Conservation (phyloP, 2,113 vertebrate species). For the Serilophus lunatus region DNA sequence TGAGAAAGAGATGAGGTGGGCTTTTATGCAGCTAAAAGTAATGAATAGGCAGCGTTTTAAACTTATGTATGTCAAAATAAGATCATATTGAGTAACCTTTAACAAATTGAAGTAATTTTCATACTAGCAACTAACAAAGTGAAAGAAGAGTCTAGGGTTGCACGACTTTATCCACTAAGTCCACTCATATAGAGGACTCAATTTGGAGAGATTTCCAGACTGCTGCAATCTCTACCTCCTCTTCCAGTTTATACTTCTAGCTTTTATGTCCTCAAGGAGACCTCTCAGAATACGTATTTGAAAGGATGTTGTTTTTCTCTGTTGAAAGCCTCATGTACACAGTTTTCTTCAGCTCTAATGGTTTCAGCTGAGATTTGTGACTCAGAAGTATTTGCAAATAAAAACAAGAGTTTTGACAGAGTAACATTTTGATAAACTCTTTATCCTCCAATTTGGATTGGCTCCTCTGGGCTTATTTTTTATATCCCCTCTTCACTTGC, state of each 20-base stretch:
- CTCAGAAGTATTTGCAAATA: neutral
- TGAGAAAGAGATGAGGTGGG: neutral
- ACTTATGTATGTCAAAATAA: neutral
- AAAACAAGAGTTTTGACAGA: neutral
- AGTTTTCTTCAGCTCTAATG: neutral
- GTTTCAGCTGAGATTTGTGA: neutral
- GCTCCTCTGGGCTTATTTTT: neutral
- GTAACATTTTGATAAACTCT: neutral
- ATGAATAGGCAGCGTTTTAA: neutral
- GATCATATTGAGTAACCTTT: neutral
- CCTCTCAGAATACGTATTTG: neutral
- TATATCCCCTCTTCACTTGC: fast-evolving
- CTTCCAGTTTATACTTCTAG: neutral
- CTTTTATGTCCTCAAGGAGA: neutral
- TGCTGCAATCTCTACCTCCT: neutral
- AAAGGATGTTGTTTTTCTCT: neutral
- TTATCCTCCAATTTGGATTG: neutral
- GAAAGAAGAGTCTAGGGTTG: neutral
- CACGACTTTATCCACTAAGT: neutral
- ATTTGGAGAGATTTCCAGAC: neutral
- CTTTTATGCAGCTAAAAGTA: neutral
- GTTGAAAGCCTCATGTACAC: neutral
- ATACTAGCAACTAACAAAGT: neutral
- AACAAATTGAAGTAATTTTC: neutral
- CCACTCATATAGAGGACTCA: neutral